Conservation (phyloP, 2,888 invertebrate genomes). For the Orthosia gothica region DNA sequence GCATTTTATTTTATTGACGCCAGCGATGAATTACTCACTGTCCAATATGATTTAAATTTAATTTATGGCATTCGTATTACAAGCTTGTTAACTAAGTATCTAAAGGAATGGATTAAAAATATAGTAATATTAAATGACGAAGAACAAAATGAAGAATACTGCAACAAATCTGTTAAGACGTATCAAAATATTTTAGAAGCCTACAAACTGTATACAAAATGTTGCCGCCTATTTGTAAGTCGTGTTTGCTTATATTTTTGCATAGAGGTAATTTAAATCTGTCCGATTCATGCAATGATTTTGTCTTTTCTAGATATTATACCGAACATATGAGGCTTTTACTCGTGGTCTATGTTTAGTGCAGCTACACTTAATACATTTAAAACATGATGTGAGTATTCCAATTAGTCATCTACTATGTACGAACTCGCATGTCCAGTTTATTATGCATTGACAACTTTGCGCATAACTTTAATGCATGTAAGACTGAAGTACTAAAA, state of each 20-base stretch:
- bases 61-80: slow-evolving; percentile 17
- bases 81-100: neutral
- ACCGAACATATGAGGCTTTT: neutral
- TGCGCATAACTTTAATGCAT: no score
- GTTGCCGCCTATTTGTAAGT: neutral
- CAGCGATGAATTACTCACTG: neutral
- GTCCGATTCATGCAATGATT: no score
- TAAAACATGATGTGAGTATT: neutral
- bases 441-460: no score
- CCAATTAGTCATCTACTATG: no score
- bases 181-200: neutral
- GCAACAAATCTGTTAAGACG: neutral
- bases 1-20: neutral
- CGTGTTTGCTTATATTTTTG: no score
- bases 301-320: slow-evolving; percentile 1
- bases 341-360: neutral
- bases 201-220: neutral
- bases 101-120: neutral
- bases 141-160: slow-evolving; percentile 12
- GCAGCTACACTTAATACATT: neutral
- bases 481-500: no score
- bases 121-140: neutral
- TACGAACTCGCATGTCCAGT: no score
- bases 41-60: slow-evolving; percentile 13
- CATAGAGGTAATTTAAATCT: no score